Conservation (phyloP, 1,140 invertebrate species). For the Centruroides vittatus region DNA sequence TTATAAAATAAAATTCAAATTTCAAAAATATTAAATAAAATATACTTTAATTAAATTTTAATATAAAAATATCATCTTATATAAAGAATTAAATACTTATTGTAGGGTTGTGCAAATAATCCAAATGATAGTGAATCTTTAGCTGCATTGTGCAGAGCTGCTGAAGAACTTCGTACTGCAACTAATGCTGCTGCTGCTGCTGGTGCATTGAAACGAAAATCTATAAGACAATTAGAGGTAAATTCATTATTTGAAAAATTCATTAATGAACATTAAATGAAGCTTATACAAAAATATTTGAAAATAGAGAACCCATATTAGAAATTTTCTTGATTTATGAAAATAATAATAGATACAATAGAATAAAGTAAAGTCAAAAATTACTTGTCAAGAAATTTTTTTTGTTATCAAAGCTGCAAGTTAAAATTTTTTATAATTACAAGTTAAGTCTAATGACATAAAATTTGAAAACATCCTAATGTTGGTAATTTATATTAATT, state of each 20-base stretch:
- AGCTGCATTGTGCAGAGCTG: constrained; percentile 63
- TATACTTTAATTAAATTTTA: neutral
- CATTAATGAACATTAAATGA: neutral
- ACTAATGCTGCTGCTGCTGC: constrained; percentile 54
- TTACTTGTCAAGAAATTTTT: neutral
- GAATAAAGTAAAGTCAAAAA: neutral
- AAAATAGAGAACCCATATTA: neutral
- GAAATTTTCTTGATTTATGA: neutral
- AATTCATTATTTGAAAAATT: neutral
- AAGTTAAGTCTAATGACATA: too few relatives aligned
- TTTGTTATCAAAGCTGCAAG: neutral
- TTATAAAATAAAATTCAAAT: neutral
- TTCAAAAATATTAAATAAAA: neutral
- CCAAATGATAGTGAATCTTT: constrained; percentile 71
- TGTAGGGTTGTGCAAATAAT: constrained; percentile 54
- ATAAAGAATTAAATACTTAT: neutral
- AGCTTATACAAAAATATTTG: neutral
- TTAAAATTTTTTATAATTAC: too few relatives aligned
- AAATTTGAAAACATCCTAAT: too few relatives aligned
- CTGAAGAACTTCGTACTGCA: constrained; percentile 65
- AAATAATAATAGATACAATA: neutral
- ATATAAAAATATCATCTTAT: neutral
- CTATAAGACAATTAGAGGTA: constrained; percentile 52
- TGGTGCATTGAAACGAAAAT: constrained; percentile 58
- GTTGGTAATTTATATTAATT: too few relatives aligned